Evolutionary conservation across 1,140 invertebrate species (phyloP), one percentile per base, ranked within the genome.

Genomic region (Zaprionus vittiger): DNA sequence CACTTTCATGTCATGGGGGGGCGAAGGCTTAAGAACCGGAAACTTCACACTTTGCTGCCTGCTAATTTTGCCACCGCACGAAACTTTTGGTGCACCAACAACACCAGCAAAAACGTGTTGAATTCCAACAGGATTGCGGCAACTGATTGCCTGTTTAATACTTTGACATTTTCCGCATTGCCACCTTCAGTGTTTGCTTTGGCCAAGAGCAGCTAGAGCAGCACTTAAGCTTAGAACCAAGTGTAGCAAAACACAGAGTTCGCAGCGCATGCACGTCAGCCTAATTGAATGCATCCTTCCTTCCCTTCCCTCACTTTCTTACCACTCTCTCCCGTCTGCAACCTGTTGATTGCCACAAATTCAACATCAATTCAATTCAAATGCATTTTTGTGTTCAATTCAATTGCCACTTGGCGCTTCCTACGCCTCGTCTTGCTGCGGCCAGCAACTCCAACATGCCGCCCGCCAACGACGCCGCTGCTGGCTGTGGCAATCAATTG

Each of bases 291-390:
- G 17, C 28, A 55, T 28, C 34, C 41, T 41, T 14, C 37, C 12
- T n/a, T 15, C 12, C 5, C 5, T 24, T 41, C 15, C n/a, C 4
- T 37, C 2, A 5, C 14, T 41, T 5, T 41, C 4, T 41, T 15
- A 2, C 34, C 0, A 5, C 4, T 4, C 38, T 41, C 1, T 0
- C n/a, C 44, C n/a, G 22, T 2, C 37, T n/a, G n/a, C 73, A 72
- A 86, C 83, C 84, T 86, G 83, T 86, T 86, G 83, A 87, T 86
- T 82, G 72, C 56, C 67, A 63, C 66, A 72, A 79, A 80, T 65
- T 62, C 62, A 79, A 71, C 79, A 67, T 70, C 79, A 85, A 85
- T 86, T 80, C 56, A 87, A 87, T 87, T 89, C 70, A 76, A 87
- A 84, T 81, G 69, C 80, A 81, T 71, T 56, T 81, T 77, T 69